phyloP scores from a whole-genome alignment of 2,797 vertebrate species.

The Alca torda region DNA sequence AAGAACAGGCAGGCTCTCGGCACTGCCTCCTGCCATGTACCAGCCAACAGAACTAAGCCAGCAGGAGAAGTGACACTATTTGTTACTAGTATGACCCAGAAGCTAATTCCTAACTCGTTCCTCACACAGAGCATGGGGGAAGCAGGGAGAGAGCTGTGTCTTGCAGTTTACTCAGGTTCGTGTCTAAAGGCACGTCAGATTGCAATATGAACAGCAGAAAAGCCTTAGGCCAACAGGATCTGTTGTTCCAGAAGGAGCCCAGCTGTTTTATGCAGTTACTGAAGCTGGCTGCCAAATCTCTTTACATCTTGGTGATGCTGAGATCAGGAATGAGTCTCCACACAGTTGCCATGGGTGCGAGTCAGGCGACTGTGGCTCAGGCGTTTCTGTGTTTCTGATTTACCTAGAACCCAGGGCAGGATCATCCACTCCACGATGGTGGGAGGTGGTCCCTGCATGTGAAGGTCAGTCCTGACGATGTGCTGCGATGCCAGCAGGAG shows the following conservation, averaged over 20 bases:
- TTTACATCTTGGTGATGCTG: neutral
- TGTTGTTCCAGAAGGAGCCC: conserved; percentile 31
- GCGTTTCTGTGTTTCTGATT: neutral
- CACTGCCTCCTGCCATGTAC: neutral
- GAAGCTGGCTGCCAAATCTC: conserved; percentile 8
- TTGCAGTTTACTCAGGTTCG: neutral
- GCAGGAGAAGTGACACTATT: neutral
- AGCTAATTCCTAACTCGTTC: neutral
- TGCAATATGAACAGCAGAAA: neutral
- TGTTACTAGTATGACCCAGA: neutral
- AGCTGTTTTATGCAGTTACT: neutral
- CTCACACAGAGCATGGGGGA: neutral
- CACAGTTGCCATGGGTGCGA: neutral
- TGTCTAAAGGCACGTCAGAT: neutral
- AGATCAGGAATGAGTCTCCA: neutral
- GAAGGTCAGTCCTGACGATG: conserved; percentile 94
- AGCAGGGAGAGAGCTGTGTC: neutral
- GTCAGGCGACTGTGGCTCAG: neutral
- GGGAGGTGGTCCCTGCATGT: conserved; percentile 95
- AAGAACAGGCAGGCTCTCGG: neutral
- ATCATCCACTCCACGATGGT: conserved; percentile 99
- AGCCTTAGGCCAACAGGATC: conserved; percentile 5
- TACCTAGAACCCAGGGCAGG: conserved; percentile 94
- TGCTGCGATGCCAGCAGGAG: conserved; percentile 96
- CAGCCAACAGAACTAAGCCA: neutral